These are phyloP conservation scores for Pyrrhura leucotis DNA, from an alignment of 2,797 vertebrate species.

Conservation along the genomic window DNA sequence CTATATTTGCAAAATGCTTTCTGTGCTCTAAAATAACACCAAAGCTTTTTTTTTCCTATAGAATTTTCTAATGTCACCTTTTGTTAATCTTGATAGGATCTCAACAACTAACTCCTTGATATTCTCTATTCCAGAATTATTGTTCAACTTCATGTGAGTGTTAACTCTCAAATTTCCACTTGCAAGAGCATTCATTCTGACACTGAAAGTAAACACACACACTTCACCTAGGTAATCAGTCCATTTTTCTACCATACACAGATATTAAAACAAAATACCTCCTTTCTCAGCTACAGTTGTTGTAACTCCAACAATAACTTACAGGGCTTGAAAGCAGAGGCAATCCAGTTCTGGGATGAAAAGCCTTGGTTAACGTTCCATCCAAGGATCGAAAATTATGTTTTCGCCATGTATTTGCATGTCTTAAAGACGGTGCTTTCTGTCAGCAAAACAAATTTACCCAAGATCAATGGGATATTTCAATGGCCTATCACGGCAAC, in stretches of 20 bases:
- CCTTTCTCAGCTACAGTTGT: background rate
- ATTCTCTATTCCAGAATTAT: background rate
- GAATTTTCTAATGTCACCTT: background rate
- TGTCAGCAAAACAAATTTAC: slow-evolving; percentile 69
- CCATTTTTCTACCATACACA: background rate
- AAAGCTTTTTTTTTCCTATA: background rate
- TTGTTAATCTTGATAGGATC: background rate
- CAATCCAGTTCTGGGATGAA: slow-evolving; percentile 95
- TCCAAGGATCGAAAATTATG: slow-evolving; percentile 91
- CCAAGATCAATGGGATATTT: background rate
- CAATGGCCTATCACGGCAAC: background rate
- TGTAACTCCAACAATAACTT: slow-evolving; percentile 63
- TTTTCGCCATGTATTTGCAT: slow-evolving; percentile 88
- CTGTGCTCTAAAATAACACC: background rate
- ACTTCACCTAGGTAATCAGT: background rate
- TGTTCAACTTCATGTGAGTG: background rate
- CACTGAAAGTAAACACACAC: background rate
- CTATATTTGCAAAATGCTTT: background rate
- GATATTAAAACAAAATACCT: background rate
- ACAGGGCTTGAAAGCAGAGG: slow-evolving; percentile 98
- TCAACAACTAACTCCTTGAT: background rate
- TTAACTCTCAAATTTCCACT: background rate
- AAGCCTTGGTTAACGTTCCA: slow-evolving; percentile 91
- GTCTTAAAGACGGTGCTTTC: slow-evolving; percentile 83
- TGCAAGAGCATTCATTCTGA: background rate